Conservation (phyloP, 1,140 invertebrate species). For the Venturia canescens region DNA sequence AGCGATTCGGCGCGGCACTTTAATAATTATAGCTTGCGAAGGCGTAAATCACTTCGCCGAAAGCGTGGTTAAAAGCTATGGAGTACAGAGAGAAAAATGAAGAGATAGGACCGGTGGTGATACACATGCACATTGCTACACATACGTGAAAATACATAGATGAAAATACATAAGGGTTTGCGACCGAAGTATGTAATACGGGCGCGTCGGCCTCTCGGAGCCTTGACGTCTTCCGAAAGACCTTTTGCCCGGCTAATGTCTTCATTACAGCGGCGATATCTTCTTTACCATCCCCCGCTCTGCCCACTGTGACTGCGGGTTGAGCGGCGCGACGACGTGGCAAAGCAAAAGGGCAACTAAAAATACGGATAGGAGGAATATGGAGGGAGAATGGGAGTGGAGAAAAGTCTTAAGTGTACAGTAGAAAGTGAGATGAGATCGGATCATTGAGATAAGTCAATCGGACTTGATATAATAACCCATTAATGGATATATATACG, state of each 20-base stretch:
- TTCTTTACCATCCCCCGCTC: slow-evolving; percentile 4
- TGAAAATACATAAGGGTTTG: background rate
- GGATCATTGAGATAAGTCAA: slow-evolving; percentile 27
- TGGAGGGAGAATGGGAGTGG: background rate
- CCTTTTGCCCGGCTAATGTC: slow-evolving; percentile 59
- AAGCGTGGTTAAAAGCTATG: slow-evolving; percentile 51
- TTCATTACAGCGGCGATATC: slow-evolving; percentile 60
- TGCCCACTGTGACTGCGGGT: slow-evolving; percentile 46
- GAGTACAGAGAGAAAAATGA: slow-evolving; percentile 13
- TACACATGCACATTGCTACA: background rate
- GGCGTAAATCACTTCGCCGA: slow-evolving; percentile 67
- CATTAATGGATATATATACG: background rate
- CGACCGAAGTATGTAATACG: slow-evolving; percentile 38
- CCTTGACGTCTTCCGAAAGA: slow-evolving; percentile 57
- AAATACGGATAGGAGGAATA: slow-evolving; percentile 4
- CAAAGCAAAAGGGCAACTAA: slow-evolving; percentile 12
- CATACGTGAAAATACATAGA: background rate
- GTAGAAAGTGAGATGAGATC: slow-evolving; percentile 14
- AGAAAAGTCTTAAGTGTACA: slow-evolving; percentile 16
- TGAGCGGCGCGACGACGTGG: slow-evolving; percentile 21
- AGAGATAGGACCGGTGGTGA: background rate
- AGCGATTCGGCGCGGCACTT: slow-evolving; percentile 61
- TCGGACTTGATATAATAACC: slow-evolving; percentile 35
- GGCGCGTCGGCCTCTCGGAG: slow-evolving; percentile 61
- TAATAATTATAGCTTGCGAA: slow-evolving; percentile 61